Conservation (phyloP, 1,140 invertebrate species). For the Monochamus saltuarius region DNA sequence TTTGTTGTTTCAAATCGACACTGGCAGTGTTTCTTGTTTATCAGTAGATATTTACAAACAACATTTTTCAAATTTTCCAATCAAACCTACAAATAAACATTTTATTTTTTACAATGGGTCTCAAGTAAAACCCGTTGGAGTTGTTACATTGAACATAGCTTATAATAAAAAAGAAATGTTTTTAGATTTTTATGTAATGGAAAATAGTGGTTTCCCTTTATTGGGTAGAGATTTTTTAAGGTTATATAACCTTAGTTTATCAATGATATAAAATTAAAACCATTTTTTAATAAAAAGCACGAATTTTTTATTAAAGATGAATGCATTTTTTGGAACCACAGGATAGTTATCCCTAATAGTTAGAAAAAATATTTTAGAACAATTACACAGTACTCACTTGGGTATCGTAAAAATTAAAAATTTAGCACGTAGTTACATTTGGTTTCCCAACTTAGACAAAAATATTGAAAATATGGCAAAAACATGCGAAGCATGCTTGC, state of each 20-base stretch:
- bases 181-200: conserved; percentile 12
- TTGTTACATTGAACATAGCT: conserved; percentile 10
- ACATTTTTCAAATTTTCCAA: conserved; percentile 20
- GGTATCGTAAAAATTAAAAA: conserved; percentile 54
- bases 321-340: conserved; percentile 39
- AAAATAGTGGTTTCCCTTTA: conserved; percentile 8
- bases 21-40: conserved; percentile 15
- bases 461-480: conserved; percentile 19
- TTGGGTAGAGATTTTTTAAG: conserved; percentile 11
- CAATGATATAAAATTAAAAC: not conserved
- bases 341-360: conserved; percentile 48
- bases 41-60: conserved; percentile 24
- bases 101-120: conserved; percentile 16
- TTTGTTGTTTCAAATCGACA: conserved; percentile 21
- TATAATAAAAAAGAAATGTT: conserved; percentile 20
- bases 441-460: conserved; percentile 53
- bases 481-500: conserved; percentile 3
- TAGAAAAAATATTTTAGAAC: conserved; percentile 38
- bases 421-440: conserved; percentile 49
- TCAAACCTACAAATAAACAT: conserved; percentile 19
- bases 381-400: conserved; percentile 51
- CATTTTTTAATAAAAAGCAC: conserved; percentile 14
- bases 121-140: conserved; percentile 15
- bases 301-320: conserved; percentile 35
- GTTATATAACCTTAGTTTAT: conserved; percentile 11